Percentiles rank a stretch among this genome's conserved stretches.
Conservation (phyloP, 2,797 vertebrate genomes). For the Florisuga fusca region DNA sequence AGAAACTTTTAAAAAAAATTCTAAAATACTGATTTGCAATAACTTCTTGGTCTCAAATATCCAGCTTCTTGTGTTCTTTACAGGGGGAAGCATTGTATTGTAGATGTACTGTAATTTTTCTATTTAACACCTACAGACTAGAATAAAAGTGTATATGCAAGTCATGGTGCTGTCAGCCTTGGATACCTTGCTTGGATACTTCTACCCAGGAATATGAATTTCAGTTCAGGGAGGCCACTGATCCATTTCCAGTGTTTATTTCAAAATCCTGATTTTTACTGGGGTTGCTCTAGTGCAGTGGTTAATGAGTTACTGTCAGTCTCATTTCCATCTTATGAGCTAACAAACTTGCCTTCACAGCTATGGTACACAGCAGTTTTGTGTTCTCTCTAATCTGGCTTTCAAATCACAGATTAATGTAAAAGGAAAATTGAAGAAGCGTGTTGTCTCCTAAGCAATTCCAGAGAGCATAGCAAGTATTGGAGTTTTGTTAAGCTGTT, state of each 20-base stretch:
- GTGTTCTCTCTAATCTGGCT: neutral
- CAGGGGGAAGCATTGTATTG: neutral
- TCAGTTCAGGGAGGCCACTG: neutral
- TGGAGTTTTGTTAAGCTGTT: neutral
- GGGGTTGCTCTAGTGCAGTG: neutral
- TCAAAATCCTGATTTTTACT: neutral
- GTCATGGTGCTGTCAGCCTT: neutral
- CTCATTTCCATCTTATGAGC: neutral
- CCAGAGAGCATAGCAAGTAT: neutral
- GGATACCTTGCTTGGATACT: neutral
- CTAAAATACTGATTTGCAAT: neutral
- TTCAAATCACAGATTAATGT: constrained; percentile 1
- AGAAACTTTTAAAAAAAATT: neutral
- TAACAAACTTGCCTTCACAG: neutral
- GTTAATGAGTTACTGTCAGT: neutral
- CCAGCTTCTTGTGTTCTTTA: neutral
- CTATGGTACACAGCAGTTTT: neutral
- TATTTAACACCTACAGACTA: neutral
- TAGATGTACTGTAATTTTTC: neutral
- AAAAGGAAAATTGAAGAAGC: neutral
- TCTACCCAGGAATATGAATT: neutral
- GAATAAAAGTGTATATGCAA: neutral
- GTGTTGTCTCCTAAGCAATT: neutral
- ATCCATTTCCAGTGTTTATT: neutral
- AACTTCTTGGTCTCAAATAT: neutral